Percentiles rank a stretch among this genome's conserved stretches.
Conservation (phyloP, 2,797 vertebrate genomes). For the Somateria mollissima region DNA sequence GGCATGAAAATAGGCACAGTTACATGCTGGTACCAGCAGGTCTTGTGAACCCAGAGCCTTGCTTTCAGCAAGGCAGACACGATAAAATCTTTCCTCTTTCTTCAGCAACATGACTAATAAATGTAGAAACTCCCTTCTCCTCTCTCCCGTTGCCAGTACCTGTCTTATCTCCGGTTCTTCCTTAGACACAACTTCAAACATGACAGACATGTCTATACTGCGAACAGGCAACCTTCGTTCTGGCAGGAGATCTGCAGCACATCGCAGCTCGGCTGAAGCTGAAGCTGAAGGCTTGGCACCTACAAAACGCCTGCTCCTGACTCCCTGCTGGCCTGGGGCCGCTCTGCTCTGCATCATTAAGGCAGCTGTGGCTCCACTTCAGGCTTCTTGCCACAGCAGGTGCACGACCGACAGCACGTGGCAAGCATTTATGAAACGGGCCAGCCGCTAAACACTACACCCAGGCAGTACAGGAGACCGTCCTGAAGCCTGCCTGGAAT, state of each 20-base stretch:
- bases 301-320: conserved; percentile 59
- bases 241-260: conserved; percentile 33
- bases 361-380: conserved; percentile 45
- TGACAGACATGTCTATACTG: conserved; percentile 49
- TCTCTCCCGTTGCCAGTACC: conserved; percentile 37
- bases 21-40: neutral
- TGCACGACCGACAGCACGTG: conserved; percentile 57
- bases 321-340: neutral
- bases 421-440: conserved; percentile 50
- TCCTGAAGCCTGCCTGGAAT: conserved; percentile 57
- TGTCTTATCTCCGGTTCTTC: conserved; percentile 32
- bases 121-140: conserved; percentile 56
- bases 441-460: neutral
- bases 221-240: conserved; percentile 33
- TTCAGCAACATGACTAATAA: conserved; percentile 65
- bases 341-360: conserved; percentile 16
- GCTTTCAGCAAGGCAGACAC: conserved; percentile 39
- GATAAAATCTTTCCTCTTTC: conserved; percentile 67
- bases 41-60: conserved; percentile 25
- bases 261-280: conserved; percentile 8
- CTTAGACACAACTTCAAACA: conserved; percentile 55
- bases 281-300: conserved; percentile 11
- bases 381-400: conserved; percentile 68
- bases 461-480: neutral
- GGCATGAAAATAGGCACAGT: neutral